Evolutionary conservation across 2,888 invertebrate genomes (phyloP).

Genomic region (Xanthostigma xanthostigma): DNA sequence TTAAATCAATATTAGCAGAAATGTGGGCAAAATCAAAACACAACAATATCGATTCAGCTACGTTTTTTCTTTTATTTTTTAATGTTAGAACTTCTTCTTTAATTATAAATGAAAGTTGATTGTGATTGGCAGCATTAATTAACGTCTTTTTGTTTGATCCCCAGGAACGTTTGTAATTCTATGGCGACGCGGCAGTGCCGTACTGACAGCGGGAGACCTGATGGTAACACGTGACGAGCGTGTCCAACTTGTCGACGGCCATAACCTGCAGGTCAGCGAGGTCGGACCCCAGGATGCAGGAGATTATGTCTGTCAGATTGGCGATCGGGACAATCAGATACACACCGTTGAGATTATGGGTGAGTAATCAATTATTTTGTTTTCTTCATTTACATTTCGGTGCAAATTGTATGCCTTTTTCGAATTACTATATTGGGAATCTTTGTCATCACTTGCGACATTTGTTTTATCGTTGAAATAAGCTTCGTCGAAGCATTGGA

Average conservation of each 20-base stretch:
- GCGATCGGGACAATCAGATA: slow-evolving; percentile 51
- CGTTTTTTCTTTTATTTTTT: no score
- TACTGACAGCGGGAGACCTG: slow-evolving; percentile 52
- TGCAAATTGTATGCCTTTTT: no score
- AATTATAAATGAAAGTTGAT: no score
- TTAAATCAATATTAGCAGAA: no score
- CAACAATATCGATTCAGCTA: no score
- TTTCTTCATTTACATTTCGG: slow-evolving; percentile 3
- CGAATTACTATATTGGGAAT: no score
- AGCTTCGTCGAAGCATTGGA: no score
- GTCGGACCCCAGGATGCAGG: slow-evolving; percentile 57
- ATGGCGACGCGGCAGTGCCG: slow-evolving; percentile 54
- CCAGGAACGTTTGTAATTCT: slow-evolving; percentile 49
- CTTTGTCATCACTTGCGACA: no score
- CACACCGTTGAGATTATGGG: slow-evolving; percentile 45
- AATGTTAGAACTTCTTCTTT: no score
- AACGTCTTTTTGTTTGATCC: slow-evolving; percentile 10
- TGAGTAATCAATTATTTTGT: slow-evolving; percentile 7
- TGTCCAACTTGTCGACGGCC: slow-evolving; percentile 51
- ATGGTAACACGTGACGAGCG: slow-evolving; percentile 54
- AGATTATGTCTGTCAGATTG: slow-evolving; percentile 60
- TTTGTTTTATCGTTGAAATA: no score
- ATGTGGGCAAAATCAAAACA: no score
- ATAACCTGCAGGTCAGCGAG: slow-evolving; percentile 52
- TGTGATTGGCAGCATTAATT: not conserved